These are phyloP conservation scores for Ormyrus rosae DNA, from an alignment of 2,888 invertebrate genomes.

Conservation along the genomic window DNA sequence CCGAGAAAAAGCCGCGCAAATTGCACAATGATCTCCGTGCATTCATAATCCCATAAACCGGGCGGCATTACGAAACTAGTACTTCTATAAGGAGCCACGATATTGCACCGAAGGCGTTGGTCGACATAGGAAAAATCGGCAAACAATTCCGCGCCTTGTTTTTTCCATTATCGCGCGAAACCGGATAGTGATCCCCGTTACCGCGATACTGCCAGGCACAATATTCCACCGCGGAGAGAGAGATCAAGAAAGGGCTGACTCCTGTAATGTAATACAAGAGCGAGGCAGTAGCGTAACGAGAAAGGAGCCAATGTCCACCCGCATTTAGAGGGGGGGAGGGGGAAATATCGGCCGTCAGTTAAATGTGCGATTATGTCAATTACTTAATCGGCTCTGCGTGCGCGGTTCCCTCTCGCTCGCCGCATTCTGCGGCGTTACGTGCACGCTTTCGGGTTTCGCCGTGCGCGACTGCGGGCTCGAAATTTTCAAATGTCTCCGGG, in stretches of 20 bases:
- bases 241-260: no score
- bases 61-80: slow-evolving; percentile 35
- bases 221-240: no score
- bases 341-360: slow-evolving; percentile 48
- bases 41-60: slow-evolving; percentile 21
- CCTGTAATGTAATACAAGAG: no score
- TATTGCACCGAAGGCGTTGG: slow-evolving; percentile 36
- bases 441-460: slow-evolving; percentile 20
- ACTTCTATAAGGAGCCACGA: neutral
- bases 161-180: slow-evolving; percentile 53
- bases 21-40: slow-evolving; percentile 9
- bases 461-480: neutral
- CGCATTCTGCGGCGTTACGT: neutral
- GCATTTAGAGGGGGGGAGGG: slow-evolving; percentile 30
- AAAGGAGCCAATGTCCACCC: no score
- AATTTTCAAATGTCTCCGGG: slow-evolving; percentile 2
- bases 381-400: slow-evolving; percentile 48
- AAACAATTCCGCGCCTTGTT: slow-evolving; percentile 49
- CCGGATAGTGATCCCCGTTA: slow-evolving; percentile 51
- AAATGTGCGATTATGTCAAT: slow-evolving; percentile 55
- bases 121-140: slow-evolving; percentile 1
- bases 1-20: neutral
- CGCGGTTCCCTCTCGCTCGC: neutral
- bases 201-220: slow-evolving; percentile 31
- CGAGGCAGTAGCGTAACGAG: no score